Percentiles rank a stretch among this genome's conserved stretches.
Evolutionary conservation across 2,797 vertebrate genomes (phyloP).

Genomic region (Sarcophilus harrisii): DNA sequence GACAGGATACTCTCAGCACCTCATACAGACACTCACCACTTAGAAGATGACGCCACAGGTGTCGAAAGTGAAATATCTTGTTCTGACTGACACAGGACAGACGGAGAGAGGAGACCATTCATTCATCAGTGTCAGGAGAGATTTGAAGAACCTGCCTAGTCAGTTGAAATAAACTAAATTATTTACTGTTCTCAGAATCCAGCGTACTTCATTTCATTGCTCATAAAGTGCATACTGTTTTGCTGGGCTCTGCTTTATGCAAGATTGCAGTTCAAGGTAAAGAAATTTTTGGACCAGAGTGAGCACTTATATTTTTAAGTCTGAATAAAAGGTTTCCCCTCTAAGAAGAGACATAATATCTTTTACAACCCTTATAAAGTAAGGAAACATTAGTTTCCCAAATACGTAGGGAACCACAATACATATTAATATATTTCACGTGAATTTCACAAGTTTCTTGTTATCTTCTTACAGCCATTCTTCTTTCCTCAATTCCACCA

Average conservation of each 20-base stretch:
- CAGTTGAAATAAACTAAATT: slow-evolving; percentile 75
- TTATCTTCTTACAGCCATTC: background rate
- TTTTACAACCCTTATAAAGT: background rate
- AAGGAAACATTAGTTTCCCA: slow-evolving; percentile 10
- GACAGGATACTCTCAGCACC: slow-evolving; percentile 19
- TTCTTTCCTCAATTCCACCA: background rate
- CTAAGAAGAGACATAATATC: background rate
- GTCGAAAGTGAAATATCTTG: slow-evolving; percentile 55
- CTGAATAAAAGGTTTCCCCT: slow-evolving; percentile 30
- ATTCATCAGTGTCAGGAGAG: slow-evolving; percentile 69
- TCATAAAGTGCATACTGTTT: slow-evolving; percentile 31
- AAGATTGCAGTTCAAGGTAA: slow-evolving; percentile 17
- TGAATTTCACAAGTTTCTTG: slow-evolving; percentile 15
- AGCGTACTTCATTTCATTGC: slow-evolving; percentile 55
- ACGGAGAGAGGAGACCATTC: slow-evolving; percentile 39
- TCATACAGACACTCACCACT: slow-evolving; percentile 22
- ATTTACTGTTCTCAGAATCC: slow-evolving; percentile 73
- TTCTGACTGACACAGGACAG: slow-evolving; percentile 65
- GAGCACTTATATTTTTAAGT: background rate
- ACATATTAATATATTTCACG: background rate
- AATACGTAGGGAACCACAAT: background rate
- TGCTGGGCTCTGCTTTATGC: background rate
- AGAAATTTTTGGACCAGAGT: slow-evolving; percentile 28
- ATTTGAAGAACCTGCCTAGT: slow-evolving; percentile 69
- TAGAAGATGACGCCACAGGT: slow-evolving; percentile 45